phyloP scores from a whole-genome alignment of 2,113 vertebrate species.

The Heterotis niloticus region DNA sequence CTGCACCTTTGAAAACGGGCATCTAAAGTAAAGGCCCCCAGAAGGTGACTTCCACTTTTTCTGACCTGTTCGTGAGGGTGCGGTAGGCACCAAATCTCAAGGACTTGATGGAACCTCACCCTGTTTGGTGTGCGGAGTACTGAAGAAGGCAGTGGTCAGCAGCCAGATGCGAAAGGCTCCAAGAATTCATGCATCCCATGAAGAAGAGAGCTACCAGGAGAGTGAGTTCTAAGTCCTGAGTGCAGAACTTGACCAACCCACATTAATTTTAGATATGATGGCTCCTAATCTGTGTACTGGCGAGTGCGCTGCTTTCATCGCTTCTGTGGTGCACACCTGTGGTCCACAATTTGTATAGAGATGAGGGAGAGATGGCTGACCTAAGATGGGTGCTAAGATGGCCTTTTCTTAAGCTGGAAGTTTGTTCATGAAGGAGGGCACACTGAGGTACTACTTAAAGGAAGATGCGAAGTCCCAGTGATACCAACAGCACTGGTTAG shows the following conservation, averaged over 20 bases:
- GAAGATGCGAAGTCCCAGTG: conserved; percentile 75
- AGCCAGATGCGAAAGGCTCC: conserved; percentile 62
- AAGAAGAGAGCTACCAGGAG: conserved; percentile 46
- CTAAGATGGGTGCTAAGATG: conserved; percentile 88
- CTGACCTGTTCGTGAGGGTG: no score
- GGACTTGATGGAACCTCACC: not conserved
- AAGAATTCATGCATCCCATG: conserved; percentile 52
- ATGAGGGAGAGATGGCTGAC: not conserved
- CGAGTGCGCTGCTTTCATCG: not conserved
- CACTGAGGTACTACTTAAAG: conserved; percentile 93
- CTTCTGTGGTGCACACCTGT: no score
- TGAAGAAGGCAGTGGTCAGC: conserved; percentile 66
- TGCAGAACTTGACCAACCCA: not conserved
- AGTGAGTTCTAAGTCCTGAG: conserved; percentile 39
- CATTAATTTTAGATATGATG: not conserved
- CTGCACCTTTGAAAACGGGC: no score
- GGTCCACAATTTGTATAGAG: not conserved
- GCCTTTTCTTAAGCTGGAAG: conserved; percentile 87
- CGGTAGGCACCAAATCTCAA: no score
- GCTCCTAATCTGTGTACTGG: no score
- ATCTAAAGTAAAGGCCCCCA: no score
- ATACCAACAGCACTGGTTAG: not conserved
- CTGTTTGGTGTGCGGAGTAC: conserved; percentile 44
- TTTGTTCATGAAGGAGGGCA: conserved; percentile 89
- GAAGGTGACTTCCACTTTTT: no score